phyloP scores from a whole-genome alignment of 2,797 vertebrate species.

The Hylomyscus alleni region DNA sequence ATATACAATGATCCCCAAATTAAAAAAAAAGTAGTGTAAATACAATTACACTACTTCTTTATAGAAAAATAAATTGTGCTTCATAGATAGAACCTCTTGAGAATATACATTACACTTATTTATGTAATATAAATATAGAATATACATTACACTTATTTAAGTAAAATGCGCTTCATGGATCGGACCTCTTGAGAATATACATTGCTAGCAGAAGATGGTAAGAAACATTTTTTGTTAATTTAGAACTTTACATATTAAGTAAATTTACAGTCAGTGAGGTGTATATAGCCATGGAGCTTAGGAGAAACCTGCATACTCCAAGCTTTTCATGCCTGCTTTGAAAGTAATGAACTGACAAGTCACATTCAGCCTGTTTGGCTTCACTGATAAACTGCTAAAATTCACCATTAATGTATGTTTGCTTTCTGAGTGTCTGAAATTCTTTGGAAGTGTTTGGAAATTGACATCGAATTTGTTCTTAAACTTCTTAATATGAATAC shows the following conservation, averaged over 20 bases:
- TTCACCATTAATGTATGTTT: conserved; percentile 28
- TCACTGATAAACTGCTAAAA: conserved; percentile 42
- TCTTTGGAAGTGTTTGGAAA: conserved; percentile 49
- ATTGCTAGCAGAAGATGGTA: not conserved
- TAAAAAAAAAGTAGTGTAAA: not conserved
- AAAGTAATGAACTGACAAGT: conserved; percentile 36
- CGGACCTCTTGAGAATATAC: not conserved
- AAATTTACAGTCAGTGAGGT: not conserved
- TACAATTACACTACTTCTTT: not conserved
- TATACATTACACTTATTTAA: not conserved
- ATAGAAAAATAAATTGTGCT: not conserved
- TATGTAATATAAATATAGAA: not conserved
- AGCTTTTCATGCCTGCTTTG: not conserved
- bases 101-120: not conserved
- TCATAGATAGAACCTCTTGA: not conserved
- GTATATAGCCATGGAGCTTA: not conserved
- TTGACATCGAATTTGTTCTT: conserved; percentile 32
- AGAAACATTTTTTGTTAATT: not conserved
- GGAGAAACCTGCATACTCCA: not conserved
- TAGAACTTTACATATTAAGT: not conserved
- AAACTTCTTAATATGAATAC: conserved; percentile 54
- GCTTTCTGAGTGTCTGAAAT: not conserved
- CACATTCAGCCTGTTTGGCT: conserved; percentile 35
- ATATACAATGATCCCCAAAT: not conserved
- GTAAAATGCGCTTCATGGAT: not conserved